phyloP scores from a whole-genome alignment of 2,113 vertebrate species.

The Cyanistes caeruleus region DNA sequence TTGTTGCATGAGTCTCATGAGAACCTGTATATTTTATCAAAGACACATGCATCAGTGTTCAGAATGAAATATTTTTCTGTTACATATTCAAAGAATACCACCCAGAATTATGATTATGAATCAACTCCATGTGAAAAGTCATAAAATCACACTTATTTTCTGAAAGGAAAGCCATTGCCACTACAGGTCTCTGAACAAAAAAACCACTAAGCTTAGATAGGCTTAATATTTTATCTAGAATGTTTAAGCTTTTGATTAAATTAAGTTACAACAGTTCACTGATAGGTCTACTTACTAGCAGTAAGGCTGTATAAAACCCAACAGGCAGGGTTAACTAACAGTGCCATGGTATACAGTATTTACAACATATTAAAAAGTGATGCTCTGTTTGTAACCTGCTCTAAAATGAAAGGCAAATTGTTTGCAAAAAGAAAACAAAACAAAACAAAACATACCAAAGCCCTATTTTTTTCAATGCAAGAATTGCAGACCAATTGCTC shows the following conservation, averaged over 20 bases:
- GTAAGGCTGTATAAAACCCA: not conserved
- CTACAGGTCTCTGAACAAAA: not conserved
- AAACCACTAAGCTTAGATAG: not conserved
- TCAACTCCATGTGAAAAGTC: not conserved
- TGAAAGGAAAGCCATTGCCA: not conserved
- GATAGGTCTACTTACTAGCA: accelerated
- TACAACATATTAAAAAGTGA: not conserved
- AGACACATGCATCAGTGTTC: not conserved
- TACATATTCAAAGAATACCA: not conserved
- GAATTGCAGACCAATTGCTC: not conserved
- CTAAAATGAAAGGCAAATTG: not conserved
- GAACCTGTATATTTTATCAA: not conserved
- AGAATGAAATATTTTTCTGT: not conserved
- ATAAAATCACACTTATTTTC: not conserved
- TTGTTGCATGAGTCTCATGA: not conserved
- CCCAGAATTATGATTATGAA: not conserved
- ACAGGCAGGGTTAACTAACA: accelerated
- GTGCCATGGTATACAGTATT: not conserved
- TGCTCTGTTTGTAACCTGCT: not conserved
- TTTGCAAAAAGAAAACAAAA: not conserved
- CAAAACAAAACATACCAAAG: not conserved
- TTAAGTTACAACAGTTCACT: not conserved
- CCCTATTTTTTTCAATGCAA: not conserved
- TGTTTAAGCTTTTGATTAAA: not conserved
- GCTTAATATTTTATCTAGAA: not conserved